These are phyloP conservation scores for Crocodylus rhombifer DNA, from an alignment of 2,797 vertebrate species.

Conservation along the genomic window DNA sequence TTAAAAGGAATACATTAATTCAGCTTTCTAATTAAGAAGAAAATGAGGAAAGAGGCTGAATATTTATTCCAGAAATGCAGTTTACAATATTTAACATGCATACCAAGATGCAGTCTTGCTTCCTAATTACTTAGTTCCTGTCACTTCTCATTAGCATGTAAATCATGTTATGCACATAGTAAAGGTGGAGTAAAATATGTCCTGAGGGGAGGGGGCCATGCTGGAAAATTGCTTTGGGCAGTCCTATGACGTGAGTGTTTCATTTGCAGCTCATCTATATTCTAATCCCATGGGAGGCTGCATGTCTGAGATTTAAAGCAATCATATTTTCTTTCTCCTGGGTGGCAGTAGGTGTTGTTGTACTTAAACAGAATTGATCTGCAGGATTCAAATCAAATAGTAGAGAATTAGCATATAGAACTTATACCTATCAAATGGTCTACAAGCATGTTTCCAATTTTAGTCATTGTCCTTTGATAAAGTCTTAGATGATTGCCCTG, in stretches of 20 bases:
- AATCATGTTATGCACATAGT: constrained; percentile 76
- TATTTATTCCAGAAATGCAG: constrained; percentile 72
- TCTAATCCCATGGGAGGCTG: constrained; percentile 66
- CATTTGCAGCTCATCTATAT: constrained; percentile 71
- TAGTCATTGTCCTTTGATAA: not conserved
- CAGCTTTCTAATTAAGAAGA: constrained; percentile 74
- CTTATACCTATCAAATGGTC: constrained; percentile 5
- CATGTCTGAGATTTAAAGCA: constrained; percentile 68
- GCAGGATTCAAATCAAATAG: constrained; percentile 59
- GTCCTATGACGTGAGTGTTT: constrained; percentile 69
- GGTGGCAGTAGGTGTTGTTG: constrained; percentile 61
- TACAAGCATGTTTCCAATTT: too few species aligned
- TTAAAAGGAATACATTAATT: constrained; percentile 72
- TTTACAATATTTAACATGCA: constrained; percentile 75
- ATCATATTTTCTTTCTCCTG: constrained; percentile 71
- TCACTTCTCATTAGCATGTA: constrained; percentile 81
- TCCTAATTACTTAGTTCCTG: constrained; percentile 78
- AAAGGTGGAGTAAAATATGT: constrained; percentile 74
- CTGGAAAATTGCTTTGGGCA: constrained; percentile 78
- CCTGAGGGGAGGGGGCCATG: constrained; percentile 59
- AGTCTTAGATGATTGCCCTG: not conserved
- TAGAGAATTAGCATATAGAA: constrained; percentile 40
- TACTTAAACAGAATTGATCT: constrained; percentile 65
- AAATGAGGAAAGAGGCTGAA: constrained; percentile 64
- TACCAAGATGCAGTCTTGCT: constrained; percentile 63